phyloP scores from a whole-genome alignment of 2,113 vertebrate genomes.

The Protomyctophum bolini region DNA sequence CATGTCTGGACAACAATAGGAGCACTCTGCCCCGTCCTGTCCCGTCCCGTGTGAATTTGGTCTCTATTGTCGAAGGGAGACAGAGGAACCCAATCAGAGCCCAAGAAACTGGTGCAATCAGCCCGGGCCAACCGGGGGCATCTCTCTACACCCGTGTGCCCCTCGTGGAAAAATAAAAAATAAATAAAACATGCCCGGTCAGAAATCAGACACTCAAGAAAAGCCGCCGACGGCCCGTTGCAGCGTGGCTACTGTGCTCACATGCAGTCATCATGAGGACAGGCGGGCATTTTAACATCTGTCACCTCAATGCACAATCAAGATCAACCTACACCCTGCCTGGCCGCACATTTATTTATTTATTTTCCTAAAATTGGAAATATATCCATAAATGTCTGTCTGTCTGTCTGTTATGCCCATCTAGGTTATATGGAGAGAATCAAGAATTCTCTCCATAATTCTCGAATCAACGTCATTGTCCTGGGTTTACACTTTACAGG shows the following conservation, averaged over 20 bases:
- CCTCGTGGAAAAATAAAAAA: slow-evolving; percentile 4
- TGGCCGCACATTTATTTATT: too few relatives aligned
- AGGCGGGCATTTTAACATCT: slow-evolving; percentile 50
- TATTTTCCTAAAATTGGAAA: too few relatives aligned
- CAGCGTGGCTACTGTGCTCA: slow-evolving; percentile 12
- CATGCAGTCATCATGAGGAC: slow-evolving; percentile 44
- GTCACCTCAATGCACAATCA: slow-evolving; percentile 67
- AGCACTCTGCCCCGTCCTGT: slow-evolving; percentile 64
- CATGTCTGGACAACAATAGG: slow-evolving; percentile 72
- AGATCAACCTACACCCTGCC: slow-evolving; percentile 17
- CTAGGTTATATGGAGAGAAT: too few relatives aligned
- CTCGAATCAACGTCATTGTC: too few relatives aligned
- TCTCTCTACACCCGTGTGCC: slow-evolving; percentile 48
- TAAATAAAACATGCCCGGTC: slow-evolving; percentile 46
- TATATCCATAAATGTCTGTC: too few relatives aligned
- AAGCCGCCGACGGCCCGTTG: slow-evolving; percentile 20
- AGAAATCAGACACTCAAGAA: slow-evolving; percentile 67
- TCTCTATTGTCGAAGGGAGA: slow-evolving; percentile 71
- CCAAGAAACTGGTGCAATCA: slow-evolving; percentile 73
- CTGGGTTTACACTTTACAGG: too few relatives aligned
- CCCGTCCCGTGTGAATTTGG: slow-evolving; percentile 71
- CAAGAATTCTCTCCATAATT: too few relatives aligned
- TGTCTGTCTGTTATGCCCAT: too few relatives aligned
- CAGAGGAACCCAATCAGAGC: slow-evolving; percentile 75
- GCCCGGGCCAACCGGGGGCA: slow-evolving; percentile 67